A percentile compares a stretch with the other conserved stretches of the same genome.
Conservation (phyloP, 1,140 invertebrate genomes). For the Microplitis demolitor region DNA sequence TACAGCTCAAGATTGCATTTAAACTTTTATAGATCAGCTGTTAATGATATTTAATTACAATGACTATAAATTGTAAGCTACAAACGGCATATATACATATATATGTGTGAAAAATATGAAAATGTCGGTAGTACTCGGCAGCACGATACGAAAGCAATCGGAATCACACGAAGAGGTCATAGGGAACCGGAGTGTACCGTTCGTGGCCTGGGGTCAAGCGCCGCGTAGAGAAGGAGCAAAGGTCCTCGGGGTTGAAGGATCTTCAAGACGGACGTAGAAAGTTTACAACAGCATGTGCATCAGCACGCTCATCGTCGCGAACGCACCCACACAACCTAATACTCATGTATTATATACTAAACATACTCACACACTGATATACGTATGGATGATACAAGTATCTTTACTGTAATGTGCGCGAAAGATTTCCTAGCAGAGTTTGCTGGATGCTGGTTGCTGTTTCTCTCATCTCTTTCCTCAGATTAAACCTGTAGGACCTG, state of each 20-base stretch:
- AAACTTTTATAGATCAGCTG: neutral
- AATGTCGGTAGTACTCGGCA: too few relatives aligned
- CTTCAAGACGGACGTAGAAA: conserved; percentile 5
- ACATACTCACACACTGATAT: too few relatives aligned
- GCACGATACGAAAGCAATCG: neutral
- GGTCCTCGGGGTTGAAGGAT: conserved; percentile 16
- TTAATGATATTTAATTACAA: too few relatives aligned
- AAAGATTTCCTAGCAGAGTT: neutral
- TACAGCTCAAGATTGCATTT: conserved; percentile 19
- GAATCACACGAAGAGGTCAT: conserved; percentile 6
- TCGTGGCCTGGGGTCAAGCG: conserved; percentile 4
- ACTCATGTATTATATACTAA: too few relatives aligned
- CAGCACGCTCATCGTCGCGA: neutral
- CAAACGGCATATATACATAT: too few relatives aligned
- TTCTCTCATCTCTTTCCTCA: neutral
- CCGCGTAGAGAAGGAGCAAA: conserved; percentile 15
- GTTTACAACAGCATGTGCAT: neutral
- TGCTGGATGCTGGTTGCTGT: neutral
- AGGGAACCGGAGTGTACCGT: conserved; percentile 20
- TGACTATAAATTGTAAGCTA: too few relatives aligned
- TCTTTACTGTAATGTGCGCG: neutral
- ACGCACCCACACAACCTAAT: neutral
- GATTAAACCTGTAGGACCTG: conserved; percentile 8
- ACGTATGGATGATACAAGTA: neutral
- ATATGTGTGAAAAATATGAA: too few relatives aligned